phyloP scores from a whole-genome alignment of 2,888 invertebrate genomes.

The Barypeithes pellucidus region DNA sequence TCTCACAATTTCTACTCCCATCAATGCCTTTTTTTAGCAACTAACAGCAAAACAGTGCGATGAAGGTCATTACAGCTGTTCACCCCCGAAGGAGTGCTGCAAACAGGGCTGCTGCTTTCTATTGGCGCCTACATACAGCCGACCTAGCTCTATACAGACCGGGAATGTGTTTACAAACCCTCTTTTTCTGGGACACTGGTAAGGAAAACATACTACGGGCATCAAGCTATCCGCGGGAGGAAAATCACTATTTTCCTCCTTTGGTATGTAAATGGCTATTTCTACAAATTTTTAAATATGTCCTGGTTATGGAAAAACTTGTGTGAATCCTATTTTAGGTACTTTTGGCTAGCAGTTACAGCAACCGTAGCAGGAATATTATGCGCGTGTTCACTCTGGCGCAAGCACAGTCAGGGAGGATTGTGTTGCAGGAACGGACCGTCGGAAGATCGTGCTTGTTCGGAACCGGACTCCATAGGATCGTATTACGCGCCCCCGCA shows the following conservation, averaged over 20 bases:
- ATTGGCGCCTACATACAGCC: constrained; percentile 63
- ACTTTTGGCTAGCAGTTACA: constrained; percentile 75
- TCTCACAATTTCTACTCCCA: not conserved
- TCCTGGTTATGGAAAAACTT: too few relatives aligned
- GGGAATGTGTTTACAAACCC: constrained; percentile 75
- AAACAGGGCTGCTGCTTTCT: constrained; percentile 75
- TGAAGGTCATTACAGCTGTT: constrained; percentile 79
- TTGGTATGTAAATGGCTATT: too few relatives aligned
- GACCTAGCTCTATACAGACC: constrained; percentile 71
- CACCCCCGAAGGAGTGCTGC: constrained; percentile 85
- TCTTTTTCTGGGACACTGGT: constrained; percentile 81
- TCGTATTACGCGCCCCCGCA: constrained; percentile 89
- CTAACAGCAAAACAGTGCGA: constrained; percentile 75
- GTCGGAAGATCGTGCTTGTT: constrained; percentile 74
- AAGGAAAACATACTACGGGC: too few relatives aligned
- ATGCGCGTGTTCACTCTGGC: constrained; percentile 81
- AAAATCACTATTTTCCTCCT: too few relatives aligned
- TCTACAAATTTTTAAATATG: too few relatives aligned
- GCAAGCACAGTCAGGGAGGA: constrained; percentile 71
- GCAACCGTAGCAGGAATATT: constrained; percentile 80
- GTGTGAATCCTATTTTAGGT: constrained; percentile 63
- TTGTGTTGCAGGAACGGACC: constrained; percentile 69
- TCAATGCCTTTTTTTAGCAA: constrained; percentile 65
- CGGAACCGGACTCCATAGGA: constrained; percentile 84
- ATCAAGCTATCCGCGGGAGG: too few relatives aligned